Evolutionary conservation across 30 jellyfish, hydroid and myxozoan species (phyloP).

Genomic region (Chrysaora quinquecirrha): DNA sequence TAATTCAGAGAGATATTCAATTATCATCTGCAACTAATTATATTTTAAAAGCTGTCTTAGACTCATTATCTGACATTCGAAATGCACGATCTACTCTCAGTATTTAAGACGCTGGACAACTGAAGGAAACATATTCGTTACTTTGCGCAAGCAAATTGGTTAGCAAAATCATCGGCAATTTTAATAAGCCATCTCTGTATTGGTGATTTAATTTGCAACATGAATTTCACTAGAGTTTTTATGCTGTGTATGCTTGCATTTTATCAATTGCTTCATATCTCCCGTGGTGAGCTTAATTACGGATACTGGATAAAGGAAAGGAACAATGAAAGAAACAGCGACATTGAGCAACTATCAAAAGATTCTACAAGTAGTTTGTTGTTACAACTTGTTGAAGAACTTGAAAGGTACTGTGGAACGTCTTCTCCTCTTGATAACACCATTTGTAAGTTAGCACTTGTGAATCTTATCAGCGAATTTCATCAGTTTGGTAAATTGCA

Average conservation of each 20-base stretch:
- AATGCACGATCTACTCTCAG: too few relatives aligned
- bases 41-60: not conserved
- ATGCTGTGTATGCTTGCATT: too few relatives aligned
- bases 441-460: constrained; percentile 36
- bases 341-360: not conserved
- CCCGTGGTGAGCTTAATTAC: too few relatives aligned
- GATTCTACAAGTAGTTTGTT: constrained; percentile 43
- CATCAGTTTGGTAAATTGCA: not conserved
- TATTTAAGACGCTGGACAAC: not conserved
- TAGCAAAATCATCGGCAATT: not conserved
- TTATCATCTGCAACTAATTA: not conserved
- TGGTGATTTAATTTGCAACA: not conserved
- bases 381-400: constrained; percentile 26
- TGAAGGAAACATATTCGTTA: not conserved
- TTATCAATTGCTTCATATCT: too few relatives aligned
- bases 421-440: constrained; percentile 27
- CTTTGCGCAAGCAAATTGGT: not conserved
- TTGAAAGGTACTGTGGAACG: constrained; percentile 60
- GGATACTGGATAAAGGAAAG: too few relatives aligned
- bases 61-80: not conserved
- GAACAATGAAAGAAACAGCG: not conserved
- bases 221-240: not conserved
- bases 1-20: not conserved
- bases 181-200: not conserved
- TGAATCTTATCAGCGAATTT: constrained; percentile 28